A percentile compares a stretch with the other conserved stretches of the same genome.
These are phyloP conservation scores for Eilema sororculum DNA, from an alignment of 2,888 invertebrate genomes.

Conservation along the genomic window DNA sequence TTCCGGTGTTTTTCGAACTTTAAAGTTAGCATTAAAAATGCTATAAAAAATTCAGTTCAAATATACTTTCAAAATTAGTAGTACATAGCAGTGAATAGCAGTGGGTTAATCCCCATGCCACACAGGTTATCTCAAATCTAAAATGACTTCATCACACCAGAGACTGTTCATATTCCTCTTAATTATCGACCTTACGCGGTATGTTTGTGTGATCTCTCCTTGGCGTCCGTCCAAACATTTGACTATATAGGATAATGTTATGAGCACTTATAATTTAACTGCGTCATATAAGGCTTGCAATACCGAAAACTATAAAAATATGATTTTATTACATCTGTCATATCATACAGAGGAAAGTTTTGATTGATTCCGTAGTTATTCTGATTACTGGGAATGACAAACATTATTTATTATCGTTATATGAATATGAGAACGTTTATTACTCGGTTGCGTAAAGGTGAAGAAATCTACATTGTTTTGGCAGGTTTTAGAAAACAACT, in stretches of 20 bases:
- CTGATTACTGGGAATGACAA: slow-evolving; percentile 5
- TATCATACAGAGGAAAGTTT: slow-evolving; percentile 20
- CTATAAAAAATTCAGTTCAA: no score
- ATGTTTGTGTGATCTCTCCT: slow-evolving; percentile 17
- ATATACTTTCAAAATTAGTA: no score
- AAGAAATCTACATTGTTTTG: not conserved
- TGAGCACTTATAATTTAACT: slow-evolving; percentile 30
- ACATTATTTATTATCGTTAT: slow-evolving; percentile 7
- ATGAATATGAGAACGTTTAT: not conserved
- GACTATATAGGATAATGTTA: slow-evolving; percentile 23
- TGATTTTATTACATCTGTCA: slow-evolving; percentile 24
- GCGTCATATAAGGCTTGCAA: slow-evolving; percentile 27
- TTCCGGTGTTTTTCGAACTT: no score
- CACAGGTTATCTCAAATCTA: no score
- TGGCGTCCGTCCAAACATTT: slow-evolving; percentile 24
- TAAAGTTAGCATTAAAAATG: no score
- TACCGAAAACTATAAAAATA: slow-evolving; percentile 25
- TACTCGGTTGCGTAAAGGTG: not conserved
- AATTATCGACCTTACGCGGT: slow-evolving; percentile 11
- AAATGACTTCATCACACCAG: not conserved
- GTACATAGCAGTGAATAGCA: no score
- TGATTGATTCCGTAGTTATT: slow-evolving; percentile 18
- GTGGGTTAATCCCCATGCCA: no score
- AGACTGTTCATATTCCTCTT: not conserved
- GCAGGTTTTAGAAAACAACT: not conserved